Evolutionary conservation across 2,888 invertebrate species (phyloP).

Genomic region (Tridacna gigas): DNA sequence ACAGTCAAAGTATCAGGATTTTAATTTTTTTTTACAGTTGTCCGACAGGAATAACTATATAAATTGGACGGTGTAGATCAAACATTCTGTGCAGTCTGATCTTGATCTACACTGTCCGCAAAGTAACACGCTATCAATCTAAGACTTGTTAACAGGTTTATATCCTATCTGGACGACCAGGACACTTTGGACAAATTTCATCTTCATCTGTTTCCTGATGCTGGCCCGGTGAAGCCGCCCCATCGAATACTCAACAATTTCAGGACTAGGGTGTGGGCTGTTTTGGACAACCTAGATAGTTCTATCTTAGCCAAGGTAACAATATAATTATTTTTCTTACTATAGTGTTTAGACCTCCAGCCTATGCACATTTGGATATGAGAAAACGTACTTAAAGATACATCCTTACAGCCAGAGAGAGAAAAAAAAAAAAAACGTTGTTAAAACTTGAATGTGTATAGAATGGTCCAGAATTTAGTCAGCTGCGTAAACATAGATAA

Average conservation of each 20-base stretch:
- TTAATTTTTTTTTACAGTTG: no score
- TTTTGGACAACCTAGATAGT: slow-evolving; percentile 58
- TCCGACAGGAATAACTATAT: no score
- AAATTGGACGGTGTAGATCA: no score
- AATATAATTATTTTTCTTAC: neutral
- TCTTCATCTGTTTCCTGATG: slow-evolving; percentile 56
- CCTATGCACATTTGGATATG: neutral
- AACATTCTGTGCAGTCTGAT: no score
- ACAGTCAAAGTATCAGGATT: no score
- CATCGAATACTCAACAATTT: slow-evolving; percentile 23
- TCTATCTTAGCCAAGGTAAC: slow-evolving; percentile 52
- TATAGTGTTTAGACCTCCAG: neutral
- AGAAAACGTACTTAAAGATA: neutral
- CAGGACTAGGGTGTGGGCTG: slow-evolving; percentile 48
- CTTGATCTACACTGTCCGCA: no score
- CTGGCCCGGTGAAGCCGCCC: slow-evolving; percentile 34
- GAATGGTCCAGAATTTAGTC: no score
- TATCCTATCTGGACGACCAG: slow-evolving; percentile 53
- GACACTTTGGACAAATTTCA: slow-evolving; percentile 57
- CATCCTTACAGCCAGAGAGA: neutral
- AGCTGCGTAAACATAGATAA: no score
- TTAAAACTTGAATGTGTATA: no score
- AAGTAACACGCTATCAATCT: no score
- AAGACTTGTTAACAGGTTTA: slow-evolving; percentile 27
- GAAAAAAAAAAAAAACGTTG: neutral